These are phyloP conservation scores for Chiroxiphia lanceolata DNA, from an alignment of 2,797 vertebrate genomes.

Conservation along the genomic window DNA sequence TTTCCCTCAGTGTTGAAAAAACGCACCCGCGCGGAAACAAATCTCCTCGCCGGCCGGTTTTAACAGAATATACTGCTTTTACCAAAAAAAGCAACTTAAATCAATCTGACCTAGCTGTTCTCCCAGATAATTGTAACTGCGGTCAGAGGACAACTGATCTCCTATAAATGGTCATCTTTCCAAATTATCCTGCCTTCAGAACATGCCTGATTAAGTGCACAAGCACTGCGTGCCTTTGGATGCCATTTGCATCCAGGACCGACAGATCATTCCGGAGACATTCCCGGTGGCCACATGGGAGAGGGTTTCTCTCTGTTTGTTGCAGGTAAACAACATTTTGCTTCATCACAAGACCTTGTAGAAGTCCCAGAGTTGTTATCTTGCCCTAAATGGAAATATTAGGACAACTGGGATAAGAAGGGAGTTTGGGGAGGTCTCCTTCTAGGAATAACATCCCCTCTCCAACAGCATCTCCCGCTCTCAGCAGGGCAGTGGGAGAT, in stretches of 20 bases:
- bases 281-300: background rate
- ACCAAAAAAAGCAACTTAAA: constrained; percentile 41
- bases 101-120: constrained; percentile 33
- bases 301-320: background rate
- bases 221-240: constrained; percentile 14
- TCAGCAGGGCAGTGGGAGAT: background rate
- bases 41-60: constrained; percentile 18
- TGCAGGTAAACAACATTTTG: constrained; percentile 9
- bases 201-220: background rate
- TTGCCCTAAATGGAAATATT: constrained; percentile 24
- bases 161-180: constrained; percentile 60
- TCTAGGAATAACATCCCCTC: background rate
- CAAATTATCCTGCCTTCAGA: constrained; percentile 38
- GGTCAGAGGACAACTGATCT: constrained; percentile 41
- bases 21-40: constrained; percentile 20
- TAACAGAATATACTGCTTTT: constrained; percentile 31
- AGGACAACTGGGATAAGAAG: background rate
- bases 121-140: constrained; percentile 2
- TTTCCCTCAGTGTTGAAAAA: constrained; percentile 11
- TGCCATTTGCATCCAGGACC: background rate
- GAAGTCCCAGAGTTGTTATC: background rate
- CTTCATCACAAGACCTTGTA: background rate
- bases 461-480: background rate
- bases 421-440: background rate
- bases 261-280: background rate